Evolutionary conservation across 2,888 invertebrate species (phyloP).

Genomic region (Ochlodes sylvanus): DNA sequence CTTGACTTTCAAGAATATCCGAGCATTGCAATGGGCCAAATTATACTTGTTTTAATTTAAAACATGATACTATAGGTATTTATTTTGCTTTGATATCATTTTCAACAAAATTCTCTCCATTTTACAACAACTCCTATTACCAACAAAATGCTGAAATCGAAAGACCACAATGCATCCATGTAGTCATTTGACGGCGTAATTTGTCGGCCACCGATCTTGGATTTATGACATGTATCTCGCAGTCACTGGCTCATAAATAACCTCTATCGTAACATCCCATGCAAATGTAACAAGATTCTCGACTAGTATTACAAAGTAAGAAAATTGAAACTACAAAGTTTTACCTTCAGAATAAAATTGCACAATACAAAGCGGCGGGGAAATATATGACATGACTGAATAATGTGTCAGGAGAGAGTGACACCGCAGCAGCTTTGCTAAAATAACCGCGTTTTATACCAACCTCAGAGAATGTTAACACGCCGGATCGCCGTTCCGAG

Average conservation of each 20-base stretch:
- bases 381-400: conserved; percentile 28
- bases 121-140: neutral
- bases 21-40: no score
- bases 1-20: no score
- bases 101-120: no score
- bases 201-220: neutral
- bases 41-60: no score
- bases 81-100: no score
- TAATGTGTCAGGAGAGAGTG: conserved; percentile 25
- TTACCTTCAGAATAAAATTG: conserved; percentile 26
- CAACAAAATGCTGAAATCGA: neutral
- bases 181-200: neutral
- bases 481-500: no score
- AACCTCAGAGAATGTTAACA: neutral
- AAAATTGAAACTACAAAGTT: conserved; percentile 31
- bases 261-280: neutral
- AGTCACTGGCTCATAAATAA: neutral
- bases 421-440: conserved; percentile 3
- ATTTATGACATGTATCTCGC: neutral
- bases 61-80: no score
- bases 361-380: conserved; percentile 19
- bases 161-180: neutral
- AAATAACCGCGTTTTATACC: conserved; percentile 7
- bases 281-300: conserved; percentile 16
- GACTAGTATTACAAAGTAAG: conserved; percentile 15